Evolutionary conservation across 2,113 vertebrate genomes (phyloP).

Genomic region (Caranx melampygus): DNA sequence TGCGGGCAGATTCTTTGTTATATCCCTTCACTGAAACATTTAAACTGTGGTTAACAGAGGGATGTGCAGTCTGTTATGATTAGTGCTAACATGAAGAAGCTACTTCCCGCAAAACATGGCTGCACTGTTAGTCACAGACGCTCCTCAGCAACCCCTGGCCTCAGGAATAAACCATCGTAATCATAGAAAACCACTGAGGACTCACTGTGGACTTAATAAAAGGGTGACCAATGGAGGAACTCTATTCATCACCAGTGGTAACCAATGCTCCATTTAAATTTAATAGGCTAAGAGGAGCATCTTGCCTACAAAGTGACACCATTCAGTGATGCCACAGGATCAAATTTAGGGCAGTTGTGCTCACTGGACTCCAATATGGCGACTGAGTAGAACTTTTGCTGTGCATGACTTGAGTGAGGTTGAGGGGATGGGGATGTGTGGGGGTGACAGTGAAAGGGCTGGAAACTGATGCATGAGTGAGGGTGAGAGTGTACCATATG

Average conservation of each 20-base stretch:
- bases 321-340: slow-evolving; percentile 62
- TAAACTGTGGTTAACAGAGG: slow-evolving; percentile 50
- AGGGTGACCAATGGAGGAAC: slow-evolving; percentile 51
- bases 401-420: slow-evolving; percentile 63
- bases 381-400: slow-evolving; percentile 54
- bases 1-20: slow-evolving; percentile 46
- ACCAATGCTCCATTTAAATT: slow-evolving; percentile 53
- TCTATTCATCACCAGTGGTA: slow-evolving; percentile 44
- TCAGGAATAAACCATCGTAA: slow-evolving; percentile 49
- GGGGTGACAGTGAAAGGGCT: slow-evolving; percentile 69
- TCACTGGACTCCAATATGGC: slow-evolving; percentile 82
- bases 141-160: slow-evolving; percentile 76
- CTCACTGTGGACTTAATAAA: slow-evolving; percentile 49
- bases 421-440: slow-evolving; percentile 63
- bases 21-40: slow-evolving; percentile 38
- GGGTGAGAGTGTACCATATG: slow-evolving; percentile 47
- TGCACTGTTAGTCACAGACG: slow-evolving; percentile 50
- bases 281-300: slow-evolving; percentile 45
- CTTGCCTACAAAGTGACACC: slow-evolving; percentile 50
- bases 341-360: slow-evolving; percentile 84
- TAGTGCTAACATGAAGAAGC: slow-evolving; percentile 50
- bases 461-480: slow-evolving; percentile 70
- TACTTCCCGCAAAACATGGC: slow-evolving; percentile 40
- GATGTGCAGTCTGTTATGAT: slow-evolving; percentile 46
- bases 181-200: slow-evolving; percentile 60